Evolutionary conservation across 53 echinoderm and acorn worm genomes (phyloP).

Genomic region (Mesocentrotus franciscanus): DNA sequence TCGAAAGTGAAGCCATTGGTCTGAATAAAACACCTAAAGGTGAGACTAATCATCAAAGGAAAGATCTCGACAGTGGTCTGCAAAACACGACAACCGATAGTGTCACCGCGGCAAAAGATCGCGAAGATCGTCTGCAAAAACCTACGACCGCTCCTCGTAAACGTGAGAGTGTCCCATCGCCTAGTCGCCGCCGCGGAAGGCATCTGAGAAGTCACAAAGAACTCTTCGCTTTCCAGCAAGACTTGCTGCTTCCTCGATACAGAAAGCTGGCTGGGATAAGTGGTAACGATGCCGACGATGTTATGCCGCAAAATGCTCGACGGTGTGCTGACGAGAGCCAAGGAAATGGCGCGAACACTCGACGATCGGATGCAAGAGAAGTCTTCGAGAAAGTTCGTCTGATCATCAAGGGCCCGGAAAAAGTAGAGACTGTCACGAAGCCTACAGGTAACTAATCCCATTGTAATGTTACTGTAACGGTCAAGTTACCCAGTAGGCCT

Average conservation of each 20-base stretch:
- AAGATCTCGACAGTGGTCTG: background rate
- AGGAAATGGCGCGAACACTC: background rate
- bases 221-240: slow-evolving; percentile 56
- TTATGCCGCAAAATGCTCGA: background rate
- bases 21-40: background rate
- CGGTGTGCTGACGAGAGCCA: background rate
- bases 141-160: background rate
- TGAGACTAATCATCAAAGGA: background rate
- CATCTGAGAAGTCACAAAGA: slow-evolving; percentile 54
- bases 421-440: slow-evolving; percentile 13
- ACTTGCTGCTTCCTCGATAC: slow-evolving; percentile 60
- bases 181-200: background rate
- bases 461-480: background rate
- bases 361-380: slow-evolving; percentile 47
- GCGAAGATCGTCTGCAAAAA: slow-evolving; percentile 25
- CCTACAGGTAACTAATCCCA: slow-evolving; percentile 1
- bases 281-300: background rate
- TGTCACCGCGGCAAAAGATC: background rate
- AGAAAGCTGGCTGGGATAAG: slow-evolving; percentile 58
- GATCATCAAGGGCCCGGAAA: slow-evolving; percentile 51
- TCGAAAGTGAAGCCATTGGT: background rate
- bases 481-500: background rate
- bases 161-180: slow-evolving; percentile 7
- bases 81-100: background rate
- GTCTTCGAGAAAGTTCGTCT: slow-evolving; percentile 64